A percentile compares a stretch with the other conserved stretches of the same genome.
Evolutionary conservation across 1,140 invertebrate genomes (phyloP).

Genomic region (Apolygus lucorum): DNA sequence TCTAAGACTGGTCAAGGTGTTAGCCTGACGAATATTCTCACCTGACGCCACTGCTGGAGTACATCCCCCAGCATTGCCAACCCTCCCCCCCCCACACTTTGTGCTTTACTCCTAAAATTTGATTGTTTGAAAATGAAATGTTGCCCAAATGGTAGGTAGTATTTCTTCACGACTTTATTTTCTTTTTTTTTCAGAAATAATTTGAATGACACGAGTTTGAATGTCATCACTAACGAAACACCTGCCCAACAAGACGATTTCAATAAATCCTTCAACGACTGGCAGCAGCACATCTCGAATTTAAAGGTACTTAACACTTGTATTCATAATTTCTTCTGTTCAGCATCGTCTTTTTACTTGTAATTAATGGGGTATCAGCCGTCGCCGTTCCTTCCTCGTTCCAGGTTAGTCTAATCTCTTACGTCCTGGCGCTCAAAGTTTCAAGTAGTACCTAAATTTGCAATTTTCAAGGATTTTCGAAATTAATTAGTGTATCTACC

Average conservation of each 20-base stretch:
- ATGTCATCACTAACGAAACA: not conserved
- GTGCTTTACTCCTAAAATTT: too few species aligned
- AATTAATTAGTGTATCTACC: too few species aligned
- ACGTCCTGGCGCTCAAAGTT: not conserved
- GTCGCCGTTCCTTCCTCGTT: not conserved
- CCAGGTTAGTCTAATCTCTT: not conserved
- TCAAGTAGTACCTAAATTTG: not conserved
- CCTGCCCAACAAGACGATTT: conserved; percentile 19
- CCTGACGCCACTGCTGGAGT: too few species aligned
- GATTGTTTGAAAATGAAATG: too few species aligned
- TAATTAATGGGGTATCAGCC: not conserved
- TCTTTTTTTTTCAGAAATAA: conserved; percentile 15
- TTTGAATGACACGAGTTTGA: not conserved
- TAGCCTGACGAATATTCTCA: too few species aligned
- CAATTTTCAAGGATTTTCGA: too few species aligned
- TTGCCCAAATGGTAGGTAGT: too few species aligned
- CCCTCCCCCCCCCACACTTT: too few species aligned
- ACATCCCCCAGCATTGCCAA: too few species aligned
- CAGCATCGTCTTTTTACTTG: not conserved
- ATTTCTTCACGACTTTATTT: too few species aligned
- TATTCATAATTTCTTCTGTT: not conserved
- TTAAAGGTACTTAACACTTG: conserved; percentile 24
- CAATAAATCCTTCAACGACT: conserved; percentile 22
- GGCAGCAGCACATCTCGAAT: conserved; percentile 26
- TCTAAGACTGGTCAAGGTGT: too few species aligned